Evolutionary conservation across 2,113 vertebrate genomes (phyloP), one percentile per base, ranked within the genome.

Genomic region (Corythornis madagascariensis): DNA sequence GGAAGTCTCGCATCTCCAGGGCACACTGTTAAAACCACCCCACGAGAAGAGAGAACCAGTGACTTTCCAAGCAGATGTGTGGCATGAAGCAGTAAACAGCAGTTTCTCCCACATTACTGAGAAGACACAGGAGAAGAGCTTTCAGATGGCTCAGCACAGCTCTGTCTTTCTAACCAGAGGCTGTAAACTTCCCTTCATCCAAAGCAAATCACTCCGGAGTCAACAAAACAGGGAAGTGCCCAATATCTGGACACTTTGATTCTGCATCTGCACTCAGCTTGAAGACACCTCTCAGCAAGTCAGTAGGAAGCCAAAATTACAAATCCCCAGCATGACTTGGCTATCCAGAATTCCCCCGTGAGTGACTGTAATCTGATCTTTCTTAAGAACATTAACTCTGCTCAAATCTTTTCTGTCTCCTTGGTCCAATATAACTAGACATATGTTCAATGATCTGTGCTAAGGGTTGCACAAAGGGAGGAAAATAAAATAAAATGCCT

Each of bases 1-100:
- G 97, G 97, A 98, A 97, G 97, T 98, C 98, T 98, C 97, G 98
- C 98, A 98, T 98, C 98, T 98, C 98, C 97, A 97, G 98, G 98
- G 97, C 98, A 97, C 97, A 86, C 98, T 99, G 87, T 13, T 61
- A 88, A 92, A 92, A 88, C 70, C 83, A 38, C 60, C 60, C 75
- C 85, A 65, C n/a, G 65, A 78, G 52, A 71, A 75, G 50, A 86
- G 82, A 96, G 94, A 91, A 92, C 5, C 56, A 70, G 45, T 90
- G 69, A 88, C 69, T 93, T 63, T 13, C 53, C 76, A 33, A 48
- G 35, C 29, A 89, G 33, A 77, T 33, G 26, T 9, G 22, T 63
- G 70, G 76, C 53, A 47, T 40, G 10, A 66, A 84, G 75, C 31
- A 69, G 16, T 20, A 61, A 14, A 8, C 5, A 14, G 11, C 43